phyloP scores from a whole-genome alignment of 2,888 invertebrate genomes.

The Nymphalis urticae region DNA sequence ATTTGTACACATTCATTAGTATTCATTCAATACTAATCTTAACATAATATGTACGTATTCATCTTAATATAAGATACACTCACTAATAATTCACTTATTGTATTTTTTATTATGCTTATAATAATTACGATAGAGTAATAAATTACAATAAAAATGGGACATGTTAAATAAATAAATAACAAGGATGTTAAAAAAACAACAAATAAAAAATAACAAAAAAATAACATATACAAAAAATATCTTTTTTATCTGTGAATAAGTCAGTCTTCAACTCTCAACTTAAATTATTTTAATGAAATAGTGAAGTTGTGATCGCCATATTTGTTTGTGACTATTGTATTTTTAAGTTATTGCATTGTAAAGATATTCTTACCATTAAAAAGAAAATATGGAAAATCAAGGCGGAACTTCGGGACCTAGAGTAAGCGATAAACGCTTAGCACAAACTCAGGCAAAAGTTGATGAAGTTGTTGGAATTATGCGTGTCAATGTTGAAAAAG shows the following conservation, averaged over 20 bases:
- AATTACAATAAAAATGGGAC: no score
- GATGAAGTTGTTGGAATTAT: slow-evolving; percentile 94
- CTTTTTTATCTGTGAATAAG: background rate
- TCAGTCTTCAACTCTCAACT: background rate
- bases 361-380: background rate
- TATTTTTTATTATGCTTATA: no score
- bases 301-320: slow-evolving; percentile 33
- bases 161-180: no score
- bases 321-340: slow-evolving; percentile 29
- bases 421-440: slow-evolving; percentile 77
- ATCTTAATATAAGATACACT: no score
- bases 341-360: background rate
- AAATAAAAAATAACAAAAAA: no score
- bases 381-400: slow-evolving; percentile 73
- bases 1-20: no score
- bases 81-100: no score
- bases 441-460: slow-evolving; percentile 79
- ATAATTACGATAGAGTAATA: no score
- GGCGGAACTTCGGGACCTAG: slow-evolving; percentile 74
- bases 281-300: background rate
- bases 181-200: no score
- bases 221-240: background rate
- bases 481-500: slow-evolving; percentile 98
- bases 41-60: no score
- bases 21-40: no score